Conservation (phyloP, 1,140 invertebrate genomes). For the Aphis gossypii region DNA sequence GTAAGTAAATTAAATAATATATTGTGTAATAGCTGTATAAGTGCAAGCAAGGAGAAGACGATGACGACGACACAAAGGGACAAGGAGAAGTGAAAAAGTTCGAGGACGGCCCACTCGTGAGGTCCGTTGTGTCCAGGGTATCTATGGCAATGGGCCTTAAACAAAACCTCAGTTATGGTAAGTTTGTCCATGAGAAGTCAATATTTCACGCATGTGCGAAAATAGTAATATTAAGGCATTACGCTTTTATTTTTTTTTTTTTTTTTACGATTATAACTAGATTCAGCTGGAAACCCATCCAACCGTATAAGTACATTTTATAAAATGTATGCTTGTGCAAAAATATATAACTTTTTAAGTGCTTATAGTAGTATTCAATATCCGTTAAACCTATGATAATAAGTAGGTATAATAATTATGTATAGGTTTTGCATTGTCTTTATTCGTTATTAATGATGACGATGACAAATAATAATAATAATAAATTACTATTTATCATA, state of each 20-base stretch:
- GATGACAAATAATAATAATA: background rate
- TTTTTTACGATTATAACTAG: background rate
- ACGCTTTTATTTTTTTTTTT: background rate
- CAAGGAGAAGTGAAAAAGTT: constrained; percentile 59
- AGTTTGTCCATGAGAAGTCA: constrained; percentile 26
- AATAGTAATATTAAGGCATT: background rate
- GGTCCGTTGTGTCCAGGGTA: constrained; percentile 58
- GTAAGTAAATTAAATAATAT: background rate
- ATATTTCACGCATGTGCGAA: background rate
- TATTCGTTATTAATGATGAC: background rate
- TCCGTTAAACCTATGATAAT: background rate
- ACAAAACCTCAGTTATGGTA: constrained; percentile 61
- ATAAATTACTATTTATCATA: background rate
- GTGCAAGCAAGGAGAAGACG: background rate
- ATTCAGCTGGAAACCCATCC: background rate
- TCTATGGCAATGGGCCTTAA: constrained; percentile 61
- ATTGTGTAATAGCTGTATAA: constrained; percentile 20
- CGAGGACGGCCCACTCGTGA: constrained; percentile 51
- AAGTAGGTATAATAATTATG: too few relatives aligned
- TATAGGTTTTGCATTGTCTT: background rate
- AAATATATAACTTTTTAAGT: background rate
- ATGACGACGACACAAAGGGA: constrained; percentile 28
- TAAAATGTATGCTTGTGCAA: background rate
- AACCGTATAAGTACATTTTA: background rate
- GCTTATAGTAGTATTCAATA: background rate